Percentiles rank a stretch among this genome's conserved stretches.
These are phyloP conservation scores for Thalpophila matura DNA, from an alignment of 2,888 invertebrate species.

Conservation along the genomic window DNA sequence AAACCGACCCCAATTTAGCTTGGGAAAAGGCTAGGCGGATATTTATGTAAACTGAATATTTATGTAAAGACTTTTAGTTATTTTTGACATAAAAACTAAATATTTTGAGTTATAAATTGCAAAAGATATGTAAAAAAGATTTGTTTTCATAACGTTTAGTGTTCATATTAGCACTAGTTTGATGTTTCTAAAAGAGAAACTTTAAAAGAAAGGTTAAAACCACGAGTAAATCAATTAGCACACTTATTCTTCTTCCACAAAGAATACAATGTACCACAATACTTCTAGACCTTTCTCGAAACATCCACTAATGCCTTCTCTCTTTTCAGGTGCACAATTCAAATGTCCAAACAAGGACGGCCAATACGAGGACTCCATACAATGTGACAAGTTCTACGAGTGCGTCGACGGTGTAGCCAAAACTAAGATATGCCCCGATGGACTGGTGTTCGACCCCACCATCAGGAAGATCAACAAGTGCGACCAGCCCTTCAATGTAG, in stretches of 20 bases:
- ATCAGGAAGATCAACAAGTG: slow-evolving; percentile 97
- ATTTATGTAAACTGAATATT: no score
- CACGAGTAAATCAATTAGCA: no score
- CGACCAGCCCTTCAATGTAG: slow-evolving; percentile 97
- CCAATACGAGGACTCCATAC: slow-evolving; percentile 94
- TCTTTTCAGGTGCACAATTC: slow-evolving; percentile 89
- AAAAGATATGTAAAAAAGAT: no score
- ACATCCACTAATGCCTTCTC: not conserved
- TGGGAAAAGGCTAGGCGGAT: no score
- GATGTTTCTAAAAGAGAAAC: no score
- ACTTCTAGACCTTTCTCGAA: not conserved
- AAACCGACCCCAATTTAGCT: no score
- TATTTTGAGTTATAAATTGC: no score
- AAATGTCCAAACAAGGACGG: slow-evolving; percentile 95
- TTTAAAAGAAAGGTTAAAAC: not conserved
- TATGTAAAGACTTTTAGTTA: no score
- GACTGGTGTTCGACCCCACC: slow-evolving; percentile 96
- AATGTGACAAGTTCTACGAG: slow-evolving; percentile 97
- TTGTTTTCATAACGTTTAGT: no score
- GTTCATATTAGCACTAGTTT: no score
- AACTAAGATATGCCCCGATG: slow-evolving; percentile 96
- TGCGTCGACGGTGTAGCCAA: slow-evolving; percentile 94
- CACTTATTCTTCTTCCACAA: slow-evolving; percentile 24
- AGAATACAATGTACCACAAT: not conserved
- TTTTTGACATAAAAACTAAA: no score